Percentiles rank a stretch among this genome's conserved stretches.
Evolutionary conservation across 2,888 invertebrate species (phyloP).

Genomic region (Lucinisca nassula): DNA sequence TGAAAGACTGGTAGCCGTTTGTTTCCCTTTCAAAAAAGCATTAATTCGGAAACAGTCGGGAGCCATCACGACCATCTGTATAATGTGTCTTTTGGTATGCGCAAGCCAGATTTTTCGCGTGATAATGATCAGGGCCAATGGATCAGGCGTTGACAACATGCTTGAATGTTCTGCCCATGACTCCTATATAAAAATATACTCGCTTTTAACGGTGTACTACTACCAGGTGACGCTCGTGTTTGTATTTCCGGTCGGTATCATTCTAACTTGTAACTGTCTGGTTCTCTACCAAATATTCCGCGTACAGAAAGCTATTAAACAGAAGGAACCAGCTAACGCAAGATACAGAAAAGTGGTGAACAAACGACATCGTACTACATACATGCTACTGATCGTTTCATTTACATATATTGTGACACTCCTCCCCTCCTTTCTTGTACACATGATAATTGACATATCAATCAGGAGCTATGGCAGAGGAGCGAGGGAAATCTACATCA

Average conservation of each 20-base stretch:
- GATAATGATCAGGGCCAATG: conserved; percentile 71
- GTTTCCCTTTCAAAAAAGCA: conserved; percentile 83
- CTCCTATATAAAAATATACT: conserved; percentile 70
- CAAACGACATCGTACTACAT: conserved; percentile 61
- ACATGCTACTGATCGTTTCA: conserved; percentile 82
- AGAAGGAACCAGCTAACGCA: conserved; percentile 43
- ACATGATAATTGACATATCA: conserved; percentile 75
- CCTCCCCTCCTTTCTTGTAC: conserved; percentile 79
- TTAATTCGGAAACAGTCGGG: conserved; percentile 80
- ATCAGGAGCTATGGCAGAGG: conserved; percentile 50
- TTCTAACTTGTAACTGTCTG: conserved; percentile 80
- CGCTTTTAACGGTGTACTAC: conserved; percentile 71
- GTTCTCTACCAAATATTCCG: conserved; percentile 81
- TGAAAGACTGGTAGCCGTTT: conserved; percentile 84
- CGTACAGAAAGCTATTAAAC: conserved; percentile 49
- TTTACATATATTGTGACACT: conserved; percentile 81
- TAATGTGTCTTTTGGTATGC: conserved; percentile 77
- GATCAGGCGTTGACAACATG: conserved; percentile 1
- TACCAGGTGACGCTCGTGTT: conserved; percentile 83
- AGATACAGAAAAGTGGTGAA: conserved; percentile 11
- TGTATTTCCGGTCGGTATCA: conserved; percentile 79
- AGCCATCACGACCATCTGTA: conserved; percentile 79
- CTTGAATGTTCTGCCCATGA: conserved; percentile 67
- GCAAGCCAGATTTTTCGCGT: conserved; percentile 83
- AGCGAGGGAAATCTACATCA: conserved; percentile 52